Base-by-base conservation (phyloP, 2,113 vertebrate genomes). In the Phrynocephalus versicolor region DNA sequence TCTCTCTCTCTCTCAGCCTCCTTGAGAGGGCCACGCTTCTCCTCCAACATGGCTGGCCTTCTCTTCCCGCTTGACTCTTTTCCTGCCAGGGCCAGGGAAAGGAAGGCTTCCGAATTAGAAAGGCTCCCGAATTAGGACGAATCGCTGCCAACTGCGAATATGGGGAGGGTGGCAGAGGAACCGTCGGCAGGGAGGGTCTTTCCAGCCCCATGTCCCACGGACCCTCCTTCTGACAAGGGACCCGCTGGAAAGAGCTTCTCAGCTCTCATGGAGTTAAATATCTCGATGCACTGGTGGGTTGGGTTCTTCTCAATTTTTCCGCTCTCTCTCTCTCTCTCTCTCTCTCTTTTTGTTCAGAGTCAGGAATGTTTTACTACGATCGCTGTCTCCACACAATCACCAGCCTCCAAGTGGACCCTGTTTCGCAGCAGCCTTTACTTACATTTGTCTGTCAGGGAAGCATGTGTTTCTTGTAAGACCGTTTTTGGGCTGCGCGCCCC, bases 401-500 rank as follows among this genome's bases (percentile, higher is more conserved):
- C 95, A 94, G 87, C 94, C 95, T 95, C 95, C 95, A 94, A 96
- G 91, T 94, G 95, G 95, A 95, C 95, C 95, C 95, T 88, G 94
- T 94, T n/a, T 72, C 92, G 92, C 87, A 91, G 92, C 83, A 89
- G 45, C 45, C 5, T 5, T 10, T 6, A 10, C 45, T 93, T 93
- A 93, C 93, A 93, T 93, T n/a, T 90, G 88, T 93, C 91, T 95
- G 94, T 95, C 93, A 95, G 93, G 86, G 88, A 51, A 95, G 91
- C 95, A 95, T 96, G 95, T 96, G 95, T 95, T 96, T 95, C 95
- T 95, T 94, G 95, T 96, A 95, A 96, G 89, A 87, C 30, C 9
- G 88, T 91, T 88, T 64, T 91, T 0, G 64, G 92, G 93, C 94
- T 90, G 91, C 81, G 35, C 89, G 86, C 89, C 73, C 87, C 5